Evolutionary conservation across 2,888 invertebrate genomes (phyloP), one percentile per base, ranked within the genome.

Genomic region (Formica aserva): DNA sequence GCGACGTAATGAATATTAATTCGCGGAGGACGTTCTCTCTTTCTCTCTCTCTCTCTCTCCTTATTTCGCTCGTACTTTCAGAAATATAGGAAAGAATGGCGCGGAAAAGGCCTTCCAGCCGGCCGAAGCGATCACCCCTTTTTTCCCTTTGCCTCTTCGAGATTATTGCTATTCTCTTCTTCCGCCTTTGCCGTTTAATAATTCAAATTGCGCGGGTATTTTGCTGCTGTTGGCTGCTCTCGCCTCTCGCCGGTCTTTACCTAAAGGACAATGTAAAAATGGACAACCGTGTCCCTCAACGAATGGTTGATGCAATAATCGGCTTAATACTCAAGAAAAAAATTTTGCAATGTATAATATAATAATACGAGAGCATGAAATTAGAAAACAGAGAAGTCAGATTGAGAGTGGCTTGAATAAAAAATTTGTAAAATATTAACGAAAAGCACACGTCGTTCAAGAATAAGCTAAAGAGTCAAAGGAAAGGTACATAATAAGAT

Each of bases 1-100:
- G 83, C 88, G 90, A 85, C 87, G 91, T 92, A 92, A 93, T 93
- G 92, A 93, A 93, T 93, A 93, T 93, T 93, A 93, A 93, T 93
- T 92, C 91, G 87, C 88, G 88, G 85, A 69, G 82, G 85, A 83
- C 85, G 84, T 85, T 76, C 85, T 48, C 74, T 76, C 67, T 71
- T 66, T 71, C 82, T 69, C 5, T 45, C 18, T 48, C 18, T 18
- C 4, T 48, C 2, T 48, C 48, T 69, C 69, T 72, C 78, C 8
- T 22, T 52, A 8, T 38, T 35, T 38, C 57, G 45, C 22, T 45
- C 35, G 41, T 38, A 60, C 35, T 67, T 62, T 77, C 11, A 41
- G 77, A 76, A 57, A 63, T 35, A 52, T 52, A 18, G 52, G 18
- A 32, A 75, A 41, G 35, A 69, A 38, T 63, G 45, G 63, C 35